Base-by-base conservation (phyloP, 2,888 invertebrate species). In the Dendrolimus houi region DNA sequence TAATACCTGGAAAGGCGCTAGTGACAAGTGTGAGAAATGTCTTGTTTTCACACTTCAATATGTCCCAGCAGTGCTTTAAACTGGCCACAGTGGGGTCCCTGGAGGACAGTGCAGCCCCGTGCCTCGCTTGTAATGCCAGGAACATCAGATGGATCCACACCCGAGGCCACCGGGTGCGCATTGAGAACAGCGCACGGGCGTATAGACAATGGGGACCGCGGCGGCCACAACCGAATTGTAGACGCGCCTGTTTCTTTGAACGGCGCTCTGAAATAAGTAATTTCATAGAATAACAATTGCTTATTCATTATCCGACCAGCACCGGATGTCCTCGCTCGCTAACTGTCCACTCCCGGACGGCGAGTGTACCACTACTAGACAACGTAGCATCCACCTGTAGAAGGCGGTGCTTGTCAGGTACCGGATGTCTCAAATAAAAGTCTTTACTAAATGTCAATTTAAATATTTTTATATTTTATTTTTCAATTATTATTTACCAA, bases 91-190 rank as follows among this genome's bases (percentile, higher is more conserved):
- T 95, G 42, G 95, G 93, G 80, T 96, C 96, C 41, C 96, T 84
- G 41, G 95, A 95, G 72, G 96, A 96, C 40, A 97, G 86, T 17
- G 96, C 96, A 61, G 94, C 94, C 56, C 93, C 92, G 65, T 95
- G 94, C 60, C 96, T 92, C 9, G 96, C 96, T 92, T 97, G 97
- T 63, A 98, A 93, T 62, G 97, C 96, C 56, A 98, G 93, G 85
- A 98, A 98, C 97, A 98, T 98, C 56, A 98, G 92, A 88, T 98
- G 98, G 64, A 98, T 96, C 98, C 98, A 98, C 54, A 96, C 95
- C 66, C 96, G 93, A 0, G 98, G 96, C 77, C 95, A 94, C 63
- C 96, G 93, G 42, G 95, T 96, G 65, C 94, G 92, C 94, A 96
- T 93, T 10, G 94, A 94, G 85, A 96, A 96, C 68, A 94, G 93